Conservation (phyloP, 2,888 invertebrate species). For the Coenonympha arcania region DNA sequence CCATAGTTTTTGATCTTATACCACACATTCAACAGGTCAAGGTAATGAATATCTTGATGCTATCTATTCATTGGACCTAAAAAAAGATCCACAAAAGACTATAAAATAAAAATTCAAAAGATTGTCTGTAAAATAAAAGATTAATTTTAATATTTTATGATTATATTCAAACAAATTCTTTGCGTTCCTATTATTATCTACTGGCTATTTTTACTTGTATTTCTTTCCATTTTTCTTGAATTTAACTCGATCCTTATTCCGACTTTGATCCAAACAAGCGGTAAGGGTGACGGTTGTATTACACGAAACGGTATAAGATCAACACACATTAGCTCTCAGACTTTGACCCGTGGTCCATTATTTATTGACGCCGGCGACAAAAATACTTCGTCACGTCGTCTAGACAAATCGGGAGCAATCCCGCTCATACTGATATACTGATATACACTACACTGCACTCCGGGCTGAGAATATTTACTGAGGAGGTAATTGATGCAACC, state of each 20-base stretch:
- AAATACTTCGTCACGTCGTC: conserved; percentile 52
- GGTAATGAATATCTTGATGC: too few species aligned
- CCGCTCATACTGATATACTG: conserved; percentile 21
- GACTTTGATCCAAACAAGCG: not conserved
- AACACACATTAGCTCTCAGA: conserved; percentile 66
- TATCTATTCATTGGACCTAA: too few species aligned
- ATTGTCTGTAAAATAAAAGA: too few species aligned
- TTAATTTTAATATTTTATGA: too few species aligned
- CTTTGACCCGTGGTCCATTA: conserved; percentile 55
- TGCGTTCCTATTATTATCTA: too few species aligned
- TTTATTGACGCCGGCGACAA: conserved; percentile 60
- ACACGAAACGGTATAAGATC: conserved; percentile 55
- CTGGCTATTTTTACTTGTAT: too few species aligned
- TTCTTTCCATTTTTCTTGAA: not conserved
- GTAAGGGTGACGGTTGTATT: conserved; percentile 30
- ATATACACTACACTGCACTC: conserved; percentile 5
- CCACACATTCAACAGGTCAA: too few species aligned
- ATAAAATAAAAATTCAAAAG: too few species aligned
- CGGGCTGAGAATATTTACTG: conserved; percentile 13
- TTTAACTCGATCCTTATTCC: not conserved
- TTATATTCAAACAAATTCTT: too few species aligned
- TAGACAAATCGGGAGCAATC: conserved; percentile 23
- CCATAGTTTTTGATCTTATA: too few species aligned
- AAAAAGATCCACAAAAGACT: too few species aligned
- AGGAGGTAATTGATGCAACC: conserved; percentile 9